Percentiles rank a stretch among this genome's conserved stretches.
Conservation (phyloP, 2,797 vertebrate genomes). For the Balearica regulorum region DNA sequence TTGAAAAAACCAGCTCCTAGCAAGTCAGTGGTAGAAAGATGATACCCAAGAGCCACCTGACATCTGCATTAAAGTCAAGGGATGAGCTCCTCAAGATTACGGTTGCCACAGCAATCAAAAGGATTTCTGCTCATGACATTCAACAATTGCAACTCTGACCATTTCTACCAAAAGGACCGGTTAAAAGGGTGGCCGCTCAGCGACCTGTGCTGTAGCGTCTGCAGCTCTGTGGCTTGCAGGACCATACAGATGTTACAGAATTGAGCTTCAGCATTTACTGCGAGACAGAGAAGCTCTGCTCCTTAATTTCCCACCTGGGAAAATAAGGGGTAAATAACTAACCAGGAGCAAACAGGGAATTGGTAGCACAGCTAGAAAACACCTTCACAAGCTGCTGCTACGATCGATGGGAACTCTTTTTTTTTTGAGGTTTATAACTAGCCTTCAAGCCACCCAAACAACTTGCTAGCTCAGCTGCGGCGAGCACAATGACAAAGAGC, state of each 20-base stretch:
- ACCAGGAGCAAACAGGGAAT: not conserved
- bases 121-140: not conserved
- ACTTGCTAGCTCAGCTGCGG: not conserved
- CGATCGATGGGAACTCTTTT: not conserved
- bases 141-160: not conserved
- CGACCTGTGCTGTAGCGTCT: not conserved
- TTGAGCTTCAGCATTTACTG: not conserved
- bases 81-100: not conserved
- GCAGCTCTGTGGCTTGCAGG: not conserved
- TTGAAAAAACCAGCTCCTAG: not conserved
- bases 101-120: not conserved
- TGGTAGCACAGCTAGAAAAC: not conserved
- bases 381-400: not conserved
- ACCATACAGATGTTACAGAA: not conserved
- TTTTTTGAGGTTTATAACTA: not conserved
- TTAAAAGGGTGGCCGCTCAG: not conserved
- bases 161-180: not conserved
- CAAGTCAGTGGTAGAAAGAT: not conserved
- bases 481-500: fast-evolving
- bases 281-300: not conserved
- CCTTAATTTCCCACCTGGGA: not conserved
- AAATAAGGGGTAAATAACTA: not conserved
- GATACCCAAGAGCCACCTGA: not conserved
- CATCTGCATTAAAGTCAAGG: not conserved
- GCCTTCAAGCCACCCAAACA: not conserved